phyloP scores from a whole-genome alignment of 2,113 vertebrate genomes.

The Oxyruncus cristatus region DNA sequence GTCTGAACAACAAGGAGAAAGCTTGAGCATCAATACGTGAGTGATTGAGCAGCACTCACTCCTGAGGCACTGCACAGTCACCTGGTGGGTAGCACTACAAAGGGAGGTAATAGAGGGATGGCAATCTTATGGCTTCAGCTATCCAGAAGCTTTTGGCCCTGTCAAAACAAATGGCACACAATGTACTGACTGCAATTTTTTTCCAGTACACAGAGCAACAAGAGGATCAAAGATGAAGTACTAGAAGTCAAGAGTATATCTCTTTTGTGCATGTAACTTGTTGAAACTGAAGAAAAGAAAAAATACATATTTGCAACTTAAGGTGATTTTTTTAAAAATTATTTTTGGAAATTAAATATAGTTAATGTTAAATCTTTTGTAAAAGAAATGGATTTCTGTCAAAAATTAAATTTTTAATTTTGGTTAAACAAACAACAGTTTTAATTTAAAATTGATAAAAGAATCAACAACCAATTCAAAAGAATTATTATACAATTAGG shows the following conservation, averaged over 20 bases:
- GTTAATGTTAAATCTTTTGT: neutral
- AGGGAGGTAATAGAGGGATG: neutral
- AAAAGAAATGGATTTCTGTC: neutral
- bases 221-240: neutral
- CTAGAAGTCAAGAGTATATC: neutral
- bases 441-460: neutral
- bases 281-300: neutral
- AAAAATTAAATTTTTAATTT: neutral
- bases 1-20: neutral
- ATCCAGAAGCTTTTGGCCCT: neutral
- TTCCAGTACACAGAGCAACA: neutral
- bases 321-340: neutral
- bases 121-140: neutral
- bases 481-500: neutral
- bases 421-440: neutral
- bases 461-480: neutral
- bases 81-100: neutral
- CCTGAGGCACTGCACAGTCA: neutral
- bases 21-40: neutral
- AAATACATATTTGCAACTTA: neutral
- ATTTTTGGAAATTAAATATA: neutral
- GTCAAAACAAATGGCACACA: neutral
- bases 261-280: neutral
- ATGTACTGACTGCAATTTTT: neutral
- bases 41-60: neutral